Evolutionary conservation across 2,797 vertebrate species (phyloP).

Genomic region (Phyllotis vaccarum): DNA sequence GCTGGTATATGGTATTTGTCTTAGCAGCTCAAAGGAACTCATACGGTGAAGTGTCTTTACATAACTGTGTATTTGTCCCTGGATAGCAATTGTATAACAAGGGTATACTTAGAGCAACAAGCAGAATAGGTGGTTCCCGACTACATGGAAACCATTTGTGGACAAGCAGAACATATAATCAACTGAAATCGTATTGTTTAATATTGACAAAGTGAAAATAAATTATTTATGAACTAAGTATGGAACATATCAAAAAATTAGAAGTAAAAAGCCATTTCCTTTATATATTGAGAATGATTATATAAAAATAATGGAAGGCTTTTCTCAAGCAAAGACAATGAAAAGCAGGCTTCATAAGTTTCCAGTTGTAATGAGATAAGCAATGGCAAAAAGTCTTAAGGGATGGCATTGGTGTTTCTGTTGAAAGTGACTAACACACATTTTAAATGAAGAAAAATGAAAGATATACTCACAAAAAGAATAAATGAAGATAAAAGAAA

Average conservation of each 20-base stretch:
- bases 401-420: not conserved
- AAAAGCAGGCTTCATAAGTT: not conserved
- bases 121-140: too few relatives aligned
- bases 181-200: not conserved
- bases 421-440: not conserved
- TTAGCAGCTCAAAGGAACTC: not conserved
- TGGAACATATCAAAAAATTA: not conserved
- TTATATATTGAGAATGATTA: not conserved
- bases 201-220: not conserved
- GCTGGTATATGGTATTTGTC: not conserved
- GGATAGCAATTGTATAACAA: not conserved
- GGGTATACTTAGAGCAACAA: not conserved
- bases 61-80: not conserved
- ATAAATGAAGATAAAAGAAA: not conserved
- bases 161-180: not conserved
- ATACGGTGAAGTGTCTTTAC: not conserved
- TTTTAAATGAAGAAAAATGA: not conserved
- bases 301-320: not conserved
- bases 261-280: not conserved
- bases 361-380: not conserved
- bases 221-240: not conserved
- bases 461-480: slow-evolving; percentile 28
- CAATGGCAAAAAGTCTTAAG: not conserved
- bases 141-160: not conserved
- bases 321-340: not conserved